Evolutionary conservation across 2,797 vertebrate species (phyloP).

Genomic region (Esox masquinongy): DNA sequence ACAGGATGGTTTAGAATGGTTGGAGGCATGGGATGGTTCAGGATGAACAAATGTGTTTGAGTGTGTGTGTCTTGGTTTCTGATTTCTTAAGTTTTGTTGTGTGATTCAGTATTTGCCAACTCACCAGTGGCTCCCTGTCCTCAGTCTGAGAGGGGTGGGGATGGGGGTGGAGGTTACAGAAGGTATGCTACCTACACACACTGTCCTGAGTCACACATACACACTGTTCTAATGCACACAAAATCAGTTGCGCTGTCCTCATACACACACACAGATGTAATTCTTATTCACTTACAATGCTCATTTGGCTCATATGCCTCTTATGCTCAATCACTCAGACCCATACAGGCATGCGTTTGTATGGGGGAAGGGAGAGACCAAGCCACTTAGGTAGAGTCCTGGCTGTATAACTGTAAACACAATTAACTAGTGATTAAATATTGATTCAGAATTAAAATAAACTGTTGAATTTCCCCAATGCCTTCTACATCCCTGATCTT

Average conservation of each 20-base stretch:
- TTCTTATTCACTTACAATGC: neutral
- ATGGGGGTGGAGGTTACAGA: neutral
- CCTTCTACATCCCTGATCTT: too few species aligned
- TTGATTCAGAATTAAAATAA: too few species aligned
- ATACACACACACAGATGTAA: neutral
- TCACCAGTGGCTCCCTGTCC: constrained; percentile 25
- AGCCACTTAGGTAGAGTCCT: too few species aligned
- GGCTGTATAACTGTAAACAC: too few species aligned
- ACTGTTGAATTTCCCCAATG: too few species aligned
- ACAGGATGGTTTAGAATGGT: too few species aligned
- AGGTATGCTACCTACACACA: neutral
- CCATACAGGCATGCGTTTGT: too few species aligned
- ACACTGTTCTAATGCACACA: neutral
- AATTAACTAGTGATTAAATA: too few species aligned
- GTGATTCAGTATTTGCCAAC: constrained; percentile 37
- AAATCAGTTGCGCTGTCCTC: neutral
- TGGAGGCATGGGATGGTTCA: too few species aligned
- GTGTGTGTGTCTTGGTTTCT: neutral
- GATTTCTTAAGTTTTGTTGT: constrained; percentile 7
- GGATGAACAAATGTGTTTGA: neutral
- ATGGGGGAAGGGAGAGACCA: too few species aligned
- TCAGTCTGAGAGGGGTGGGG: neutral
- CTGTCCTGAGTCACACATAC: neutral
- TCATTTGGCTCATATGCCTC: neutral
- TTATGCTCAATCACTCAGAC: too few species aligned